Evolutionary conservation across 2,888 invertebrate genomes (phyloP), one percentile per base, ranked within the genome.

Genomic region (Dryadula phaetusa): DNA sequence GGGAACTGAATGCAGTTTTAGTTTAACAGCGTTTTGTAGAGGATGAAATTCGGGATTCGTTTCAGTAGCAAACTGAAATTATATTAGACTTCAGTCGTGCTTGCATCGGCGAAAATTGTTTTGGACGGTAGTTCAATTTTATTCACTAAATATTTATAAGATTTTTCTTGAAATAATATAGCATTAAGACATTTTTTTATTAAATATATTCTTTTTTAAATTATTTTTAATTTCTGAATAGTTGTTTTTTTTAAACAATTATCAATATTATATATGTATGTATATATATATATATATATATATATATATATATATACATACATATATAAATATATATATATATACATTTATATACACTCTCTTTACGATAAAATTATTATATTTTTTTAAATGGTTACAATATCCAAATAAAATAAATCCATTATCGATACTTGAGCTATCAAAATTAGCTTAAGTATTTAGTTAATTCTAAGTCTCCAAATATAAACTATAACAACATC

Each of bases 1-100:
- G 37, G 14, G 10, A 37, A 20, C 22, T 46, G 62, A 62, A 62
- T 47, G 18, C 34, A 69, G 62, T 60, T 69, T 52, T 32, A 67
- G 61, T 40, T 25, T 37, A 60, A 63, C 46, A 46, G 53, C 62
- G 53, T 64, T 49, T 60, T 60, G 52, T 66, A 69, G 65, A 54
- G 49, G 70, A 52, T 56, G 73, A 71, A 49, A 72, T 74, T 74
- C 71, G 74, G 77, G 82, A 83, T 85, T 86, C 86, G 87, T 87
- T 87, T 85, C 56, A 22, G 14, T 78, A 76, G 80, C 83, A 83
- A 82, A 83, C 83, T 84, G 84, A 81, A 88, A 88, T 89, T 80
- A 86, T 88, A 86, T 88, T 85, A 87, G 76, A 84, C 83, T 85
- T 84, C 78, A 77, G 79, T 77, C 72, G 77, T 84, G 84, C 86